Conservation (phyloP, 2,888 invertebrate species). For the Tenthredo scrophulariae region DNA sequence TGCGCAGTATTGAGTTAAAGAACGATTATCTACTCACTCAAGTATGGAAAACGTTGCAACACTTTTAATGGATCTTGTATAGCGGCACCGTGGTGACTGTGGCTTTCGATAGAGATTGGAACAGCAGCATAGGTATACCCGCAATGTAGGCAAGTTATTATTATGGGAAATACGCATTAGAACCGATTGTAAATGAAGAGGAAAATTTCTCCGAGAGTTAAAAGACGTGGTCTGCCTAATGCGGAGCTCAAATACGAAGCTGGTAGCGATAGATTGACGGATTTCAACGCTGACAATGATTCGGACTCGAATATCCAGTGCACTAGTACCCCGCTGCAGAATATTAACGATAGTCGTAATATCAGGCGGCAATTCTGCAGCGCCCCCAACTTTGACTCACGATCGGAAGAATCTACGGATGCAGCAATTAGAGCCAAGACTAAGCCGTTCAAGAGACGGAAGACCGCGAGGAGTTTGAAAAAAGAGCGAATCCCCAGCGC, state of each 20-base stretch:
- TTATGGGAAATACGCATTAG: no score
- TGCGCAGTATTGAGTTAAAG: background rate
- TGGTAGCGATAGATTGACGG: background rate
- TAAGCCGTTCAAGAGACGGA: background rate
- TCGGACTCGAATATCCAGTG: slow-evolving; percentile 28
- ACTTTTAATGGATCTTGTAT: background rate
- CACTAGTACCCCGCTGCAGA: slow-evolving; percentile 35
- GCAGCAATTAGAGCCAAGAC: background rate
- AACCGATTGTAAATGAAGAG: background rate
- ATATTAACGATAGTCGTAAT: background rate
- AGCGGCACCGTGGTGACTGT: background rate
- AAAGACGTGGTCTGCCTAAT: background rate
- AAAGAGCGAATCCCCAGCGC: background rate
- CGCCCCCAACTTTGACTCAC: background rate
- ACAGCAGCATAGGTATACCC: no score
- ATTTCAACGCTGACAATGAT: slow-evolving; percentile 19
- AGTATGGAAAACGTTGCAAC: slow-evolving; percentile 6
- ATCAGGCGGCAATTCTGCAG: background rate
- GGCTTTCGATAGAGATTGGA: no score
- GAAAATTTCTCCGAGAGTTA: slow-evolving; percentile 12
- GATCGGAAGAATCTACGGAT: slow-evolving; percentile 39
- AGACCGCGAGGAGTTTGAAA: background rate
- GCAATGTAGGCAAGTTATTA: no score
- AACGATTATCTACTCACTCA: background rate
- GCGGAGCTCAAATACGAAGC: background rate